These are phyloP conservation scores for Indicator maculatus DNA, from an alignment of 2,113 vertebrate genomes.

Conservation along the genomic window DNA sequence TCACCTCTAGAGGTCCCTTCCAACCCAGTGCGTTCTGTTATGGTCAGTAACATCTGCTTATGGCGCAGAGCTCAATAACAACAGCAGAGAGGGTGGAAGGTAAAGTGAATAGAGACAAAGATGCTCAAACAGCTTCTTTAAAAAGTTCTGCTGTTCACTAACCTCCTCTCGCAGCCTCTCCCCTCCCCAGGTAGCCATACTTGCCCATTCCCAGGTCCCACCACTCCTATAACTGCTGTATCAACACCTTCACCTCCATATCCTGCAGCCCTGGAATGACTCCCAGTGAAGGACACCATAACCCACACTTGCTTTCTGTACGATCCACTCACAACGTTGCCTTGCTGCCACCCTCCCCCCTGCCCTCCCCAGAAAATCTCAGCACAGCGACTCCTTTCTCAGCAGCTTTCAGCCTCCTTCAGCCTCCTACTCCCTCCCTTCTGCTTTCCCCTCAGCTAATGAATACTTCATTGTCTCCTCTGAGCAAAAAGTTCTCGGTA, in stretches of 20 bases:
- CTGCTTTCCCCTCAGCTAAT: conserved; percentile 49
- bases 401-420: conserved; percentile 65
- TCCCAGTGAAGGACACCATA: not conserved
- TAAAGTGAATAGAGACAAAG: not conserved
- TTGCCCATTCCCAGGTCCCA: not conserved
- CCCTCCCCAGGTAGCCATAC: not conserved
- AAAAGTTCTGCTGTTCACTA: not conserved
- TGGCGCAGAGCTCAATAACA: not conserved
- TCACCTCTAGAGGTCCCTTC: too few relatives aligned
- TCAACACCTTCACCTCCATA: not conserved
- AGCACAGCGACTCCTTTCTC: conserved; percentile 71
- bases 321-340: not conserved
- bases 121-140: not conserved
- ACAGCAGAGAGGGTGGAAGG: not conserved
- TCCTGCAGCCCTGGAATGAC: not conserved
- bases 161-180: not conserved
- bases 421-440: not conserved
- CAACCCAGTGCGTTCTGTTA: not conserved
- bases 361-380: not conserved
- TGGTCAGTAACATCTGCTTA: not conserved
- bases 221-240: not conserved
- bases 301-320: not conserved
- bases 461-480: conserved; percentile 78
- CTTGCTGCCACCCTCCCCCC: not conserved
- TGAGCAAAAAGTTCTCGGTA: conserved; percentile 65